Base-by-base conservation (phyloP, 2,888 invertebrate species). In the Abrostola tripartita region DNA sequence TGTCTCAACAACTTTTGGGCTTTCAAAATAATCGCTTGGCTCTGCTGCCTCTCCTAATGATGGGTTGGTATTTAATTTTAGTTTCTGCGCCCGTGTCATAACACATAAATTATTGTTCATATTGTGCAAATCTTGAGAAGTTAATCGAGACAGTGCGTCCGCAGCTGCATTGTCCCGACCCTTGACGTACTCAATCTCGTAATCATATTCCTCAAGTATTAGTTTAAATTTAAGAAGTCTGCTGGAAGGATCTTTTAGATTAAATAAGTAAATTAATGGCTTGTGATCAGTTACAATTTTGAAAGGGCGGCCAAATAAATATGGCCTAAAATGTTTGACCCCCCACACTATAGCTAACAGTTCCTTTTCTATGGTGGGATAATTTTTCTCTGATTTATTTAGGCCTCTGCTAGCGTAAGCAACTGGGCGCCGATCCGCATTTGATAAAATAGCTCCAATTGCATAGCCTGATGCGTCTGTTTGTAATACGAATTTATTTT, bases 191-290 rank as follows among this genome's bases (percentile, higher is more conserved):
- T 51, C 44, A 42, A 59, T 37, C 5, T 37, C n/a, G 41, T 37
- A 61, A 14, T 61, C 8, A 10, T 61, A 61, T n/a, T 61, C 61
- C 51, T 55, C 61, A 37, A 61, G 37, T 1, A 6, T 0, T 0
- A 61, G 6, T 5, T 54, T 38, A 37, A 61, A 61, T 36, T 61
- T 61, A 8, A 50, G 41, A 0, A 61, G 11, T 5, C 61, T 40
- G 11, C 61, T 61, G 6, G 61, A 61, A 0, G 55, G 61, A 44
- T 61, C 44, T 37, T 14, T 42, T 42, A 61, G 50, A 9, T 10
- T 51, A 10, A 61, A 61, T 0, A 61, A 37, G 8, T 61, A 61
- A 37, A 37, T 37, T 47, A 60, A 24, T 0, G 60, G 60, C 10
- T 36, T 52, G 14, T 60, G 60, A 12, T 60, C 60, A 0, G 60